These are phyloP conservation scores for Chaetophractus vellerosus DNA, from an alignment of 2,797 vertebrate species.

Conservation along the genomic window DNA sequence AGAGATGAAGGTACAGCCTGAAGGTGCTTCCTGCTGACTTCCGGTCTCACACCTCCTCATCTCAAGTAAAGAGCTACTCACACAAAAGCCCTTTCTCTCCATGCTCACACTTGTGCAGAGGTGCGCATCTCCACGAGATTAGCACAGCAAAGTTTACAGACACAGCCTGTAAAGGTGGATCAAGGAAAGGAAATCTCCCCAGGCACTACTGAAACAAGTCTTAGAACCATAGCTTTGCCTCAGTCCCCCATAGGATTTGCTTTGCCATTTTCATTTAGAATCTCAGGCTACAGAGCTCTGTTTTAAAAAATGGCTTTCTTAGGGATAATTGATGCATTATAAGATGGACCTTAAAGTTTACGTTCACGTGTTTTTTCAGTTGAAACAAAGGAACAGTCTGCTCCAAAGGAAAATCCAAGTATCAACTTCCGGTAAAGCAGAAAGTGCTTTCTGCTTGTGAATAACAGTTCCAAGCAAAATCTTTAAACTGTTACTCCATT, in stretches of 20 bases:
- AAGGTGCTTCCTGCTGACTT: not conserved
- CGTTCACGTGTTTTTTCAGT: not conserved
- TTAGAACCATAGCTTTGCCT: not conserved
- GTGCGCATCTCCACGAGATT: not conserved
- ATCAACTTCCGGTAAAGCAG: not conserved
- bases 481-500: not conserved
- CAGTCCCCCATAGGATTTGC: not conserved
- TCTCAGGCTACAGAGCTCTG: not conserved
- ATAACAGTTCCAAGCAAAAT: not conserved
- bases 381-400: not conserved
- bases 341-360: not conserved
- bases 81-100: not conserved
- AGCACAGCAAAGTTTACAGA: not conserved
- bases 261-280: constrained; percentile 29
- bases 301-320: not conserved
- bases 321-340: constrained; percentile 9
- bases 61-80: not conserved
- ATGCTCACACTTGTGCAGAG: not conserved
- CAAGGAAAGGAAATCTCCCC: constrained; percentile 4
- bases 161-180: not conserved
- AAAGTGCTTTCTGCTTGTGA: not conserved
- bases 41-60: not conserved
- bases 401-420: constrained; percentile 42
- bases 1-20: not conserved
- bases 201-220: not conserved